Base-by-base conservation (phyloP, 1,140 invertebrate genomes). In the Neuroterus valhalla region DNA sequence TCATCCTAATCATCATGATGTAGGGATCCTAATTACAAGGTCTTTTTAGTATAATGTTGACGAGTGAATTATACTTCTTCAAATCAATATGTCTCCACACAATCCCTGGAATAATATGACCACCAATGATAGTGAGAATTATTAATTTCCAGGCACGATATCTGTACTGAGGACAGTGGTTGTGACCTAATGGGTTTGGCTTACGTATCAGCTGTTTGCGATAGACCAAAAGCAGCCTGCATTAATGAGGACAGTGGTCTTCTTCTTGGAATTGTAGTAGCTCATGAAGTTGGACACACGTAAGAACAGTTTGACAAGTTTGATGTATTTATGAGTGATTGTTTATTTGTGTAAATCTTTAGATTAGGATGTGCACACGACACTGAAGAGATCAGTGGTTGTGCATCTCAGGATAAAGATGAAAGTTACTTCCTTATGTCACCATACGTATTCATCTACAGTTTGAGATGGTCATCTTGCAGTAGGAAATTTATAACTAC, bases 221-320 rank as follows among this genome's bases (percentile, higher is more conserved):
- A 93, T 72, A 89, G 91, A 2, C 82, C 92, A 8, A 89, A 92
- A 46, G 91, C 91, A 21, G 94, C 94, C 78, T 92, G 91, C 68
- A 93, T 95, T 69, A 94, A 93, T 81, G 92, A 94, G 85, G 94
- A 95, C 81, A 91, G 89, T 15, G 94, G 94, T 2, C 89, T 95
- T 1, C 85, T 92, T 15, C 84, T 94, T 12, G 93, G 93, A 19
- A 92, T 94, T 78, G 94, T 94, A 2, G 90, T 94, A 11, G 92
- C 94, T 26, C 94, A 95, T 82, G 94, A 95, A 89, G 87, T 95
- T 46, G 94, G 94, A 70, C 94, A 95, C 86, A 92, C 94, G 94
- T 95, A 90, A 48, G 17, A 42, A 66, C 5, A 17, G 2, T 17
- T 26, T 19, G 4, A 2, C 23, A 42, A 50, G 44, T 21, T 44